A percentile compares a stretch with the other conserved stretches of the same genome.
phyloP scores from a whole-genome alignment of 2,797 vertebrate species.

The Natrix natrix region DNA sequence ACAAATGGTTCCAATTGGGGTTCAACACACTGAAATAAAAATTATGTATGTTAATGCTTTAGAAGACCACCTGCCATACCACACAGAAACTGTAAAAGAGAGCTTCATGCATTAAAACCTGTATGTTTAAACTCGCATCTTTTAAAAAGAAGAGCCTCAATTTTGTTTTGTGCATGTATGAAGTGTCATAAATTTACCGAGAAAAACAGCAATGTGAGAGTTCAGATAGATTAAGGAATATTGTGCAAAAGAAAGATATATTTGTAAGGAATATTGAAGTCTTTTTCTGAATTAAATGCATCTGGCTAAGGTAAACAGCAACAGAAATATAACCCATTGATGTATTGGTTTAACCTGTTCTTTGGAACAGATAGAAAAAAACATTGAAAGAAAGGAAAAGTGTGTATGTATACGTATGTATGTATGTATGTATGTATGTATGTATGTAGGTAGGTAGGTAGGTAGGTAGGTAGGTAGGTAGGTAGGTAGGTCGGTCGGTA shows the following conservation, averaged over 20 bases:
- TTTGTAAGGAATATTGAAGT: neutral
- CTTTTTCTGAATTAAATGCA: neutral
- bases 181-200: neutral
- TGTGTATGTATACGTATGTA: too few relatives aligned
- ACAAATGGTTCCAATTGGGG: neutral
- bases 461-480: too few relatives aligned
- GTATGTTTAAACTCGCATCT: neutral
- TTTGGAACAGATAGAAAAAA: too few relatives aligned
- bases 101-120: neutral
- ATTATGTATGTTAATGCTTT: neutral
- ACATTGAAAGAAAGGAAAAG: too few relatives aligned
- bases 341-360: neutral
- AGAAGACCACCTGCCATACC: neutral
- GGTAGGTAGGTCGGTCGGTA: too few relatives aligned
- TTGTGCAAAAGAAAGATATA: neutral
- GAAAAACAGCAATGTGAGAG: neutral
- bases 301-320: neutral
- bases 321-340: neutral
- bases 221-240: neutral
- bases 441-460: too few relatives aligned
- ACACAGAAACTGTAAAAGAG: neutral
- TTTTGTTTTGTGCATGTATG: neutral
- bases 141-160: neutral
- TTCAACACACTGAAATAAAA: neutral
- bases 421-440: too few relatives aligned